Evolutionary conservation across 2,888 invertebrate species (phyloP).

Genomic region (Tachystola acroxantha): DNA sequence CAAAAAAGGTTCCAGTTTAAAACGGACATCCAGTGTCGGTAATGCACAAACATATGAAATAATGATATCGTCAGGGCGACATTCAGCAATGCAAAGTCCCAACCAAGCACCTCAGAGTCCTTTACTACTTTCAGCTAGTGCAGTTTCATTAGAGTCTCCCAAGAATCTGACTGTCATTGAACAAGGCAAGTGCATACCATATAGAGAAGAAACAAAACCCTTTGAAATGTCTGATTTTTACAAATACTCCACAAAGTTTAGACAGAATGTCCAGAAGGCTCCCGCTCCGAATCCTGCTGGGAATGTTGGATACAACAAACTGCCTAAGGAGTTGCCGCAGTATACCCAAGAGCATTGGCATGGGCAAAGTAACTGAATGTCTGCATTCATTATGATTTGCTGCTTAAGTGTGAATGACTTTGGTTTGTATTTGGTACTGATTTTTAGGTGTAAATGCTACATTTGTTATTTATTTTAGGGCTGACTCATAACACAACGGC

Average conservation of each 20-base stretch:
- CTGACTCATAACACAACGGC: no score
- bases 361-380: constrained; percentile 41
- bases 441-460: no score
- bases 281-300: constrained; percentile 33
- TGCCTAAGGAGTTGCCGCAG: constrained; percentile 64
- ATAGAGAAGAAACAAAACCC: constrained; percentile 95
- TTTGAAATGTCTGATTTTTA: constrained; percentile 99
- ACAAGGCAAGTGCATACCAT: constrained; percentile 93
- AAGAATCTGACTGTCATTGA: constrained; percentile 91
- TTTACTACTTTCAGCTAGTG: constrained; percentile 57
- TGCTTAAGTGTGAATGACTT: background rate
- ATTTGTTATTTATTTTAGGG: no score
- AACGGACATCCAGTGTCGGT: constrained; percentile 76
- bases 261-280: constrained; percentile 75
- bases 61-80: constrained; percentile 63
- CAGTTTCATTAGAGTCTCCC: constrained; percentile 85
- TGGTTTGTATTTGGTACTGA: background rate
- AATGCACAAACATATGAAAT: constrained; percentile 70
- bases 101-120: constrained; percentile 54
- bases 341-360: constrained; percentile 66
- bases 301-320: constrained; percentile 50
- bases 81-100: constrained; percentile 65
- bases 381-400: background rate
- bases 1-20: constrained; percentile 65
- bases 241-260: constrained; percentile 96